Base-by-base conservation (phyloP, 2,113 vertebrate species). In the Gavialis gangeticus region DNA sequence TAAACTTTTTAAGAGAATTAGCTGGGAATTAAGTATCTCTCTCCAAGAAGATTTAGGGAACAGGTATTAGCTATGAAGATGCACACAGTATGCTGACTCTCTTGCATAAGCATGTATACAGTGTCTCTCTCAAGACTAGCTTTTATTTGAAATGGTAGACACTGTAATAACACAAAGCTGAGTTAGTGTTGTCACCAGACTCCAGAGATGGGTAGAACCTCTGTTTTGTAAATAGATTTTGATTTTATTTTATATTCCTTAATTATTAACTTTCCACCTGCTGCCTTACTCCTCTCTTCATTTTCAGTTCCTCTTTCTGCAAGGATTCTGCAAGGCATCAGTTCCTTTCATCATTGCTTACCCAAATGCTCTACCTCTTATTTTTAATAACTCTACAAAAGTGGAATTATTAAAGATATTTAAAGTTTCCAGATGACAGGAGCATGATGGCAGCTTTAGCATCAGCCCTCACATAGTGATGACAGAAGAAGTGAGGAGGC, bases 291-390 rank as follows among this genome's bases (percentile, higher is more conserved):
- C 64, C 63, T 63, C 75, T 75, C 62, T 56, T 54, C 58, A 16
- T 84, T 84, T 66, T 83, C 80, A 66, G 75, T 87, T 88, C 54
- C 21, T 79, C 66, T 85, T 24, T 66, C 77, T 81, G 67, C 37
- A 75, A 91, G 67, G 67, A 81, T 76, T 90, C 76, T 80, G 82
- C 82, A 84, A 90, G 75, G 84, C 79, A 64, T 84, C 88, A 79
- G 84, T 76, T 84, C 79, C 77, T 87, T 63, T 90, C 73, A 87
- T 78, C 55, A 67, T 37, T 67, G 71, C 69, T 75, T 82, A 63
- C 87, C 64, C n/a, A 87, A 83, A 63, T 91, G 63, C 55, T 64
- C 64, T 83, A 28, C n/a, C 77, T 25, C 9, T 25, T 62, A 62
- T 80, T 63, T 58, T 79, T 79, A 55, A 79, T 58, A 12, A 75